These are phyloP conservation scores for Diaprepes abbreviatus DNA, from an alignment of 2,888 invertebrate genomes.

Conservation along the genomic window DNA sequence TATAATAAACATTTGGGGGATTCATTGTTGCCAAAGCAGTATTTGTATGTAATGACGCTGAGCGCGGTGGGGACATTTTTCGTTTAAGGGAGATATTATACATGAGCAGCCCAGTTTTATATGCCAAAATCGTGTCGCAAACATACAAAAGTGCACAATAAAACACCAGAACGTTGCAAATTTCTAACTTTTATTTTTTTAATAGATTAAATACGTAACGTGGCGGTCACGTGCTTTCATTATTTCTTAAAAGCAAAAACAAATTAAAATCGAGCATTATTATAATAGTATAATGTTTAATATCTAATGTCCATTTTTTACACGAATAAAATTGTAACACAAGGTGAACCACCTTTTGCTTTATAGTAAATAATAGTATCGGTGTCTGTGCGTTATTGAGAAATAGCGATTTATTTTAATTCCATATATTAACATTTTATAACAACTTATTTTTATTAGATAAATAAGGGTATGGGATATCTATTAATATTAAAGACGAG, in stretches of 20 bases:
- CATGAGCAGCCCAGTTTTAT: too few relatives aligned
- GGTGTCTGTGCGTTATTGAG: slow-evolving; percentile 41
- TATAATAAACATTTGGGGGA: too few relatives aligned
- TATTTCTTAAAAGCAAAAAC: not conserved
- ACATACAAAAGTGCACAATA: too few relatives aligned
- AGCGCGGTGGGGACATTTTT: too few relatives aligned
- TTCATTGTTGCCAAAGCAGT: too few relatives aligned
- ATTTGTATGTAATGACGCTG: too few relatives aligned
- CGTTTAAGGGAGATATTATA: too few relatives aligned
- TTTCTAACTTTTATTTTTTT: too few relatives aligned
- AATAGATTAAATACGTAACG: not conserved
- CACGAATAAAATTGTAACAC: slow-evolving; percentile 43
- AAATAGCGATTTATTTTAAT: slow-evolving; percentile 38
- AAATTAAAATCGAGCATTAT: slow-evolving; percentile 13
- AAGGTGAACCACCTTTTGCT: slow-evolving; percentile 49
- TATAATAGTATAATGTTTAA: slow-evolving; percentile 25
- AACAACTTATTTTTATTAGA: slow-evolving; percentile 13
- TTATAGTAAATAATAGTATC: slow-evolving; percentile 46
- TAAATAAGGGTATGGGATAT: not conserved
- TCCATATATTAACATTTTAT: slow-evolving; percentile 34
- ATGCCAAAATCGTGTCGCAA: too few relatives aligned
- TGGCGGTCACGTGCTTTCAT: slow-evolving; percentile 3
- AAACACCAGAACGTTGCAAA: too few relatives aligned
- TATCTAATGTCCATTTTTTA: slow-evolving; percentile 38
- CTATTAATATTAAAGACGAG: too few relatives aligned